Evolutionary conservation across 2,113 vertebrate species (phyloP).

Genomic region (Geococcyx californianus): DNA sequence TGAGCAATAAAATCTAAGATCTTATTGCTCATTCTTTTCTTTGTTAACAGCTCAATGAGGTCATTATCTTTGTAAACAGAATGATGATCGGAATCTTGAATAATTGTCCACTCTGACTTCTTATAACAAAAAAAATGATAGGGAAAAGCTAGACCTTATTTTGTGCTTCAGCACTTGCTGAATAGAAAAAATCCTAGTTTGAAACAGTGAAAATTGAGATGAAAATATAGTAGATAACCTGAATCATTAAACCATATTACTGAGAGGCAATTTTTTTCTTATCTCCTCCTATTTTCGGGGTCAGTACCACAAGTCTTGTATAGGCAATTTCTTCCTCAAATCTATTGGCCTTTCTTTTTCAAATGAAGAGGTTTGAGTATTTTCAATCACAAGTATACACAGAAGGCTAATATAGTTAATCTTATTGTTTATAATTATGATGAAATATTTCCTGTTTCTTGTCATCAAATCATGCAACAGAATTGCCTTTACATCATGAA

Average conservation of each 20-base stretch:
- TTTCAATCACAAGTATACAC: background rate
- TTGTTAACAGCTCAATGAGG: background rate
- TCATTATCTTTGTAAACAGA: background rate
- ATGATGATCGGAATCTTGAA: background rate
- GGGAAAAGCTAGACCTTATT: background rate
- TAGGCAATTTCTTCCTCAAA: background rate
- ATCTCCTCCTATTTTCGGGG: background rate
- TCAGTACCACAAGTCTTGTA: background rate
- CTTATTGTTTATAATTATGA: background rate
- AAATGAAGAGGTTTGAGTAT: background rate
- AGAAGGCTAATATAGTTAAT: background rate
- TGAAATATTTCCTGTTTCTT: background rate
- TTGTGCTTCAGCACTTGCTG: background rate
- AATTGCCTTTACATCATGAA: background rate
- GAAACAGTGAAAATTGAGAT: background rate
- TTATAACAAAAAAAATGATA: background rate
- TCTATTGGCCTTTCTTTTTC: background rate
- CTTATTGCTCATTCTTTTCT: background rate
- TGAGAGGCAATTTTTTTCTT: background rate
- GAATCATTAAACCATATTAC: background rate
- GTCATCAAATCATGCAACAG: background rate
- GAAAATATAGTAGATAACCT: background rate
- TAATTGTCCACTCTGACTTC: background rate
- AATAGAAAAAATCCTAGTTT: background rate
- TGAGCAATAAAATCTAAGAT: background rate